Evolutionary conservation across 2,888 invertebrate species (phyloP).

Genomic region (Philereme transversata): DNA sequence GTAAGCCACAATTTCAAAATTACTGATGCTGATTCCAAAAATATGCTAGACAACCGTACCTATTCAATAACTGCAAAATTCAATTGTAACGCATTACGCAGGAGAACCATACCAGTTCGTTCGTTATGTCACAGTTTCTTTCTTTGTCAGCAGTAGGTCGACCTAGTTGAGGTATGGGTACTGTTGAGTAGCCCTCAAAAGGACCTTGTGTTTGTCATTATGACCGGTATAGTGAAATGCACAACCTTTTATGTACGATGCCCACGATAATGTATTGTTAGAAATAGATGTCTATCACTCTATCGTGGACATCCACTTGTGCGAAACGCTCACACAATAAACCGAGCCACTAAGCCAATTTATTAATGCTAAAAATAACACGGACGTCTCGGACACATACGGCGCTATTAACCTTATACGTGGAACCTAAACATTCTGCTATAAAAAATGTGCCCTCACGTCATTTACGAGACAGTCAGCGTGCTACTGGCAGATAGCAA

Average conservation of each 20-base stretch:
- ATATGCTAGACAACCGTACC: neutral
- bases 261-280: constrained; percentile 1
- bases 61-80: constrained; percentile 5
- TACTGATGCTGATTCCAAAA: neutral
- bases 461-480: constrained; percentile 39
- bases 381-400: constrained; percentile 73
- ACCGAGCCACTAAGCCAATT: constrained; percentile 81
- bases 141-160: too few relatives aligned
- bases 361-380: constrained; percentile 82
- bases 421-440: constrained; percentile 62
- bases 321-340: constrained; percentile 76
- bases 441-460: constrained; percentile 51
- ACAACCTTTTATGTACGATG: too few relatives aligned
- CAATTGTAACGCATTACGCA: too few relatives aligned
- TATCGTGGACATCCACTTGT: constrained; percentile 62
- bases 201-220: neutral
- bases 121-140: too few relatives aligned
- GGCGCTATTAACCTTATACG: constrained; percentile 78
- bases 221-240: too few relatives aligned
- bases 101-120: too few relatives aligned
- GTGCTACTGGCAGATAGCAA: constrained; percentile 54
- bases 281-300: constrained; percentile 28
- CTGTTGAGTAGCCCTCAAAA: neutral
- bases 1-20: neutral
- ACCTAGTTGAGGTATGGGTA: too few relatives aligned